Percentiles rank a stretch among this genome's conserved stretches.
phyloP scores from a whole-genome alignment of 2,888 invertebrate genomes.

The Oegoconia quadripuncta region DNA sequence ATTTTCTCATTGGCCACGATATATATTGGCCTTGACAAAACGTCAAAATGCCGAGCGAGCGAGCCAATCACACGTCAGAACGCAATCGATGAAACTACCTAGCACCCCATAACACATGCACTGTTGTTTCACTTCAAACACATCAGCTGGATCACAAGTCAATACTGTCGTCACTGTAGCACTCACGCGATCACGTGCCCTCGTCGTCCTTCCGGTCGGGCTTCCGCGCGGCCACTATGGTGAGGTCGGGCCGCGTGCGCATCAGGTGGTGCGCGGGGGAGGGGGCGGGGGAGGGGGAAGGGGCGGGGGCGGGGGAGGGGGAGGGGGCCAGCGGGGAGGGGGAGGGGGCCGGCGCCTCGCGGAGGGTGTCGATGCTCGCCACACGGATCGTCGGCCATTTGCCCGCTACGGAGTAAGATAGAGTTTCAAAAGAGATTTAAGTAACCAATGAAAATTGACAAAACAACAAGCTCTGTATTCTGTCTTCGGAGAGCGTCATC shows the following conservation, averaged over 20 bases:
- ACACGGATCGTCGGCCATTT: constrained; percentile 69
- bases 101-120: no score
- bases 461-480: no score
- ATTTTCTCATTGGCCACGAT: no score
- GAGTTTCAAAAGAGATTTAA: neutral
- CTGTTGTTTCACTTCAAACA: no score
- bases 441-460: no score
- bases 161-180: neutral
- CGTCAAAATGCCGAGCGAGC: no score
- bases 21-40: no score
- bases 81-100: no score
- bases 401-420: constrained; percentile 33
- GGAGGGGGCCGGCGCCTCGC: constrained; percentile 18
- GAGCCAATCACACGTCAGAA: no score
- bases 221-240: constrained; percentile 58
- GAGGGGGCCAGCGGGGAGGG: neutral
- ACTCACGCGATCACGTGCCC: constrained; percentile 20
- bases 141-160: no score
- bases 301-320: constrained; percentile 5
- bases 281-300: constrained; percentile 9
- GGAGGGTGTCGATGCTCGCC: constrained; percentile 57
- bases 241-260: constrained; percentile 66
- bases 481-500: no score
- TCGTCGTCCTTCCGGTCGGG: constrained; percentile 30
- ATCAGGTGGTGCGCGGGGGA: constrained; percentile 57